A percentile compares a stretch with the other conserved stretches of the same genome.
Evolutionary conservation across 2,113 vertebrate genomes (phyloP).

Genomic region (Calypte anna): DNA sequence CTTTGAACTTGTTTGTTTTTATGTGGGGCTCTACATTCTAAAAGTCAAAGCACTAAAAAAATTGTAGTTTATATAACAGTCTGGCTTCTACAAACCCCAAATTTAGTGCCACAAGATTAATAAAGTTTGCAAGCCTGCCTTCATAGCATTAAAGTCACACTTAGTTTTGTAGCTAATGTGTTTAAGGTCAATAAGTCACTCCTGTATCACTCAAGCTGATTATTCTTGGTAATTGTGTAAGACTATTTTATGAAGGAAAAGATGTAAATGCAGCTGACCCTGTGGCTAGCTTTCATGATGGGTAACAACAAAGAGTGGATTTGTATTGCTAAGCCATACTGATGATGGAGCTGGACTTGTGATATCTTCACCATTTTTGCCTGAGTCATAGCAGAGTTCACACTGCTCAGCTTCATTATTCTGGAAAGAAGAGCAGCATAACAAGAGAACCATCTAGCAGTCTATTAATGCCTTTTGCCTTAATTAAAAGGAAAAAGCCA

Average conservation of each 20-base stretch:
- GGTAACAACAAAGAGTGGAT: background rate
- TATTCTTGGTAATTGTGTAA: background rate
- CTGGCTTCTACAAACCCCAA: background rate
- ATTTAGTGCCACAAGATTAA: background rate
- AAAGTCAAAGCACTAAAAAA: background rate
- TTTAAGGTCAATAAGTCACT: background rate
- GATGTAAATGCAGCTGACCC: background rate
- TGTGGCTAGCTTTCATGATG: background rate
- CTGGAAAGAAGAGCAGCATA: background rate
- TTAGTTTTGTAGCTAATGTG: background rate
- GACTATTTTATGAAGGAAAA: background rate
- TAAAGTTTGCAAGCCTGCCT: background rate
- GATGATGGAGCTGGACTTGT: background rate
- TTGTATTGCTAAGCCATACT: background rate
- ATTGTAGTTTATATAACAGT: background rate
- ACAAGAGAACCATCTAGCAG: background rate
- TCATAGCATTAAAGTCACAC: accelerated
- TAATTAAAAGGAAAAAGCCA: background rate
- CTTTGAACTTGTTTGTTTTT: background rate
- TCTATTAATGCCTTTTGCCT: background rate
- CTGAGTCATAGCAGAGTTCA: background rate
- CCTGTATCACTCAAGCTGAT: background rate
- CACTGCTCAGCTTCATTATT: background rate
- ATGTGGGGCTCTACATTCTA: background rate
- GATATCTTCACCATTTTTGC: background rate